Evolutionary conservation across 2,888 invertebrate species (phyloP).

Genomic region (Tethea ocularis): DNA sequence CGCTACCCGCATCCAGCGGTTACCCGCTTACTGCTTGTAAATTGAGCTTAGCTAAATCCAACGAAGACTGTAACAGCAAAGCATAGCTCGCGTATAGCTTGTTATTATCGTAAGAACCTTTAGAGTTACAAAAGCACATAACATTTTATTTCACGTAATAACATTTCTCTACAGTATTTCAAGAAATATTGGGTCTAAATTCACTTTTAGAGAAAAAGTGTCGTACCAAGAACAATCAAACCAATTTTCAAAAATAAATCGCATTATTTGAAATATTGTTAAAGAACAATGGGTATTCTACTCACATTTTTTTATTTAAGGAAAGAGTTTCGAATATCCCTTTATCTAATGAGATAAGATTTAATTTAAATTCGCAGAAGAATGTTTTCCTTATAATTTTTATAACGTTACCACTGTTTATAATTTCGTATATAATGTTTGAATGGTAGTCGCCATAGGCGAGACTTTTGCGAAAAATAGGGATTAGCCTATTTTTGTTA

Average conservation of each 20-base stretch:
- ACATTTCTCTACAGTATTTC: not conserved
- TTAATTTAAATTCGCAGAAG: not conserved
- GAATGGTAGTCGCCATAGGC: no score
- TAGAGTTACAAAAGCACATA: constrained; percentile 29
- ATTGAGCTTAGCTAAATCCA: not conserved
- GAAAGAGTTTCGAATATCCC: not conserved
- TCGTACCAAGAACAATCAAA: no score
- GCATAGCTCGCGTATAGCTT: constrained; percentile 30
- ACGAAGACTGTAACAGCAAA: constrained; percentile 19
- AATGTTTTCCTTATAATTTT: not conserved
- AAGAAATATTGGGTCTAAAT: not conserved
- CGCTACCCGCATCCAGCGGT: no score
- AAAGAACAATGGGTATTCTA: not conserved
- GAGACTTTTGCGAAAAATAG: no score
- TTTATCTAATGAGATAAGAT: constrained; percentile 3
- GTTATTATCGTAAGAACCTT: constrained; percentile 40
- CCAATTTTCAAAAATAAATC: no score
- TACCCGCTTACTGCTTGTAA: constrained; percentile 10
- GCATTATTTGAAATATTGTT: no score
- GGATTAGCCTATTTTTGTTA: no score
- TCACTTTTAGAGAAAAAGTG: not conserved
- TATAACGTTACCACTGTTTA: not conserved
- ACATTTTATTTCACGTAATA: constrained; percentile 35
- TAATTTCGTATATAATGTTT: no score
- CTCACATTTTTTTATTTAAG: not conserved